These are phyloP conservation scores for Ceratosolen fusciceps DNA, from an alignment of 1,140 invertebrate species.

Conservation along the genomic window DNA sequence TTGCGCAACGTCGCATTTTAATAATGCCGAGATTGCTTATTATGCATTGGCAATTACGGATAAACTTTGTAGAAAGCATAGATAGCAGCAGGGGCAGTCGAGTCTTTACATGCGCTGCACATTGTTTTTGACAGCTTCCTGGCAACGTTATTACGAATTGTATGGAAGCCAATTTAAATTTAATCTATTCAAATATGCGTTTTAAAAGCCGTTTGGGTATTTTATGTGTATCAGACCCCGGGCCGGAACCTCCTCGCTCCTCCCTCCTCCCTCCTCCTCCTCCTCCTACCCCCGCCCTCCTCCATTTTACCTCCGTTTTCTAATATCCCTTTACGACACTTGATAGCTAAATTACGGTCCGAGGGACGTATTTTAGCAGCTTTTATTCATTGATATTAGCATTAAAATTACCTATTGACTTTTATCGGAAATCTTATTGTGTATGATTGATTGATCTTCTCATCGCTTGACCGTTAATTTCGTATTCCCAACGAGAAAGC, in stretches of 20 bases:
- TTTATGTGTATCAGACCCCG: neutral
- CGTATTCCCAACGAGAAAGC: too few species aligned
- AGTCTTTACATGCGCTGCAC: neutral
- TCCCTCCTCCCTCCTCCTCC: too few species aligned
- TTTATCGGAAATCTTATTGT: neutral
- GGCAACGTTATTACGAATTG: constrained; percentile 9
- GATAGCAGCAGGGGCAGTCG: too few species aligned
- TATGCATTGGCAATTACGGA: neutral
- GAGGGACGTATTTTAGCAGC: neutral
- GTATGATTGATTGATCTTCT: neutral
- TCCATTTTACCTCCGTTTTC: neutral
- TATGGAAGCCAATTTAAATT: constrained; percentile 8
- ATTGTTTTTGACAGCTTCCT: neutral
- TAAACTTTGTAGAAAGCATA: neutral
- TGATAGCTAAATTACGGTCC: neutral
- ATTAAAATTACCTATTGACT: neutral
- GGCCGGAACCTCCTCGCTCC: too few species aligned
- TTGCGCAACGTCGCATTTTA: neutral
- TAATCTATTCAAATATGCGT: neutral
- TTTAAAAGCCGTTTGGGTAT: neutral
- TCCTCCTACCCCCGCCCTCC: neutral
- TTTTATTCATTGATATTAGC: too few species aligned
- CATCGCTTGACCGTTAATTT: neutral
- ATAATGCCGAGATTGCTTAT: neutral
- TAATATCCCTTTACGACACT: neutral